These are phyloP conservation scores for Furcifer pardalis DNA, from an alignment of 2,797 vertebrate genomes.

Conservation along the genomic window DNA sequence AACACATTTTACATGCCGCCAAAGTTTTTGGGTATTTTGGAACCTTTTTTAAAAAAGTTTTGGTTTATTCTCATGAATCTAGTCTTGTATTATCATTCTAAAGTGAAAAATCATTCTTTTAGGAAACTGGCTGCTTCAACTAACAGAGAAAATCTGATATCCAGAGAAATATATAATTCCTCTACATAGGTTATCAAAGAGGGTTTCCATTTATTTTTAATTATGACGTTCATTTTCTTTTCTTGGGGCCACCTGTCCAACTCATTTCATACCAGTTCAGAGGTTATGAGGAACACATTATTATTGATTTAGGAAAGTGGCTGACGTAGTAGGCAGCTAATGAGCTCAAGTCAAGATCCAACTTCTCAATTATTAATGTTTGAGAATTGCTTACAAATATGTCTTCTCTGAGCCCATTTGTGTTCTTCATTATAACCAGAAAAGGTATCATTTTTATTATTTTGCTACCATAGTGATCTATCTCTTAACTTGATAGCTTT, in stretches of 20 bases:
- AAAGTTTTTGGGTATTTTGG: background rate
- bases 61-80: background rate
- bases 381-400: background rate
- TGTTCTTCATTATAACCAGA: background rate
- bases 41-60: too few species aligned
- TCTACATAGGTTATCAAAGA: background rate
- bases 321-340: background rate
- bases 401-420: background rate
- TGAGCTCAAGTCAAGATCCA: background rate
- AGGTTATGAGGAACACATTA: background rate
- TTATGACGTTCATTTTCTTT: background rate
- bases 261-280: background rate
- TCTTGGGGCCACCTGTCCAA: background rate
- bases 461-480: background rate
- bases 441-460: background rate
- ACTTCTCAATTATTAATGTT: background rate
- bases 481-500: background rate
- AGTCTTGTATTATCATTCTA: background rate
- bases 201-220: background rate
- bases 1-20: background rate
- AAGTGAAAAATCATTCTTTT: background rate
- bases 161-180: background rate
- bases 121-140: background rate
- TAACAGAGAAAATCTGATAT: background rate
- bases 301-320: slow-evolving; percentile 5